Conservation (phyloP, 2,797 vertebrate genomes). For the Macrochelys suwanniensis region DNA sequence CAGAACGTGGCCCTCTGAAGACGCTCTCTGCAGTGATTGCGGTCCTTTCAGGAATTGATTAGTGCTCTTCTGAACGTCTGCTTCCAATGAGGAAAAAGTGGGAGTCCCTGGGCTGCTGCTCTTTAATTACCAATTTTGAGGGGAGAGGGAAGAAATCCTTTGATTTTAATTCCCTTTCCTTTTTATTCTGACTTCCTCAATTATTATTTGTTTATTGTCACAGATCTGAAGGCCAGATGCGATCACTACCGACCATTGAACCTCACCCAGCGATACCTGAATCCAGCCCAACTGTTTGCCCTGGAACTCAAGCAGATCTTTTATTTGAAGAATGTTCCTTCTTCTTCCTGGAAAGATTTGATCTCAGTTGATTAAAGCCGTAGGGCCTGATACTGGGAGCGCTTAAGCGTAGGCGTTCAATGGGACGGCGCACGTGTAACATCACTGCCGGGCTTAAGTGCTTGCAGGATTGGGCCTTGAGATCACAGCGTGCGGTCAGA, state of each 20-base stretch:
- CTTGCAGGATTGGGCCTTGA: not conserved
- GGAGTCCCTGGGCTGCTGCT: not conserved
- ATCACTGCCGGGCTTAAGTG: not conserved
- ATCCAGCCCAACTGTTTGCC: not conserved
- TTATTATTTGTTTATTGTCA: not conserved
- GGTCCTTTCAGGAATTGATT: not conserved
- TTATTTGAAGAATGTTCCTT: not conserved
- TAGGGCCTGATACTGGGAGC: not conserved
- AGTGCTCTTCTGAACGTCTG: not conserved
- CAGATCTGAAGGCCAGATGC: not conserved
- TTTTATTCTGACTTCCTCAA: not conserved
- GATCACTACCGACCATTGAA: not conserved
- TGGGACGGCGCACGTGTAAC: not conserved
- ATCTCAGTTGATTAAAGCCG: not conserved
- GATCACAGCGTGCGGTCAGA: not conserved
- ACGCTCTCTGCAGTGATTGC: not conserved
- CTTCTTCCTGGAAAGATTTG: not conserved
- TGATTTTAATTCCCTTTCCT: not conserved
- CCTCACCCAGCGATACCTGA: not conserved
- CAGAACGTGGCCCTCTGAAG: not conserved
- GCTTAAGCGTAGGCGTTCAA: not conserved
- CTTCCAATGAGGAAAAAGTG: not conserved
- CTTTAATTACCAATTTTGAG: not conserved
- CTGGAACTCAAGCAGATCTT: not conserved
- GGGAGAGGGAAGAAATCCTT: fast-evolving